A percentile compares a stretch with the other conserved stretches of the same genome.
These are phyloP conservation scores for Trichogramma pretiosum DNA, from an alignment of 1,140 invertebrate species.

Conservation along the genomic window DNA sequence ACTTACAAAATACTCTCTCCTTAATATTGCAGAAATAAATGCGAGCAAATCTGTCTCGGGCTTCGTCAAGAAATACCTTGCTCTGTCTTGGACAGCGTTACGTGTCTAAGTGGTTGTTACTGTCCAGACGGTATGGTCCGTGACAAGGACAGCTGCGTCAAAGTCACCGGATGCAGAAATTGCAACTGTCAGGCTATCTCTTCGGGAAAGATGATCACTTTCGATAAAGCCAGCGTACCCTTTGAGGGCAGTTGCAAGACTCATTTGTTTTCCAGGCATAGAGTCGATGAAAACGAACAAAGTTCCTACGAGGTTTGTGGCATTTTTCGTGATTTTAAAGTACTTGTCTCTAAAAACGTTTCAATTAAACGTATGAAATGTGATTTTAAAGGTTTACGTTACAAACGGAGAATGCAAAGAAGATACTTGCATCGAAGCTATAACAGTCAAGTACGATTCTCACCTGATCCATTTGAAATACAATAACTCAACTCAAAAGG, in stretches of 20 bases:
- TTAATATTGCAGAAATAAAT: conserved; percentile 41
- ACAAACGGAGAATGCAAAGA: conserved; percentile 54
- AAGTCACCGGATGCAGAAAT: conserved; percentile 63
- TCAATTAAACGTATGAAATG: no score
- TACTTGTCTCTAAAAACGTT: no score
- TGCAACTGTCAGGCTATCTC: conserved; percentile 67
- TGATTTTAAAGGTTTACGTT: conserved; percentile 52
- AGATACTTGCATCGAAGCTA: conserved; percentile 50
- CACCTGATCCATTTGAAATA: conserved; percentile 53
- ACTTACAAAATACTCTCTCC: no score
- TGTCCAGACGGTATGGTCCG: conserved; percentile 69
- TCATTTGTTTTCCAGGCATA: conserved; percentile 62
- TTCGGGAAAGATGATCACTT: conserved; percentile 62
- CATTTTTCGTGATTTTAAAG: no score
- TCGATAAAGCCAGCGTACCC: conserved; percentile 62
- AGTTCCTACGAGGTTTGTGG: conserved; percentile 4
- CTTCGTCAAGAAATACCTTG: conserved; percentile 52
- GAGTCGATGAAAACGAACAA: conserved; percentile 26
- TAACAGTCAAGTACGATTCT: conserved; percentile 57
- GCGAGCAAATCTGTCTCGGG: conserved; percentile 64
- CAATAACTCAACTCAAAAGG: neutral
- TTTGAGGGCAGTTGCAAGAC: conserved; percentile 71
- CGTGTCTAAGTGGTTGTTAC: conserved; percentile 78
- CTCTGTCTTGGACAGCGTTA: conserved; percentile 49
- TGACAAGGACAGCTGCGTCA: conserved; percentile 59